Percentiles rank a stretch among this genome's conserved stretches.
Conservation (phyloP, 2,797 vertebrate species). For the Melanotaenia parkinsoni region DNA sequence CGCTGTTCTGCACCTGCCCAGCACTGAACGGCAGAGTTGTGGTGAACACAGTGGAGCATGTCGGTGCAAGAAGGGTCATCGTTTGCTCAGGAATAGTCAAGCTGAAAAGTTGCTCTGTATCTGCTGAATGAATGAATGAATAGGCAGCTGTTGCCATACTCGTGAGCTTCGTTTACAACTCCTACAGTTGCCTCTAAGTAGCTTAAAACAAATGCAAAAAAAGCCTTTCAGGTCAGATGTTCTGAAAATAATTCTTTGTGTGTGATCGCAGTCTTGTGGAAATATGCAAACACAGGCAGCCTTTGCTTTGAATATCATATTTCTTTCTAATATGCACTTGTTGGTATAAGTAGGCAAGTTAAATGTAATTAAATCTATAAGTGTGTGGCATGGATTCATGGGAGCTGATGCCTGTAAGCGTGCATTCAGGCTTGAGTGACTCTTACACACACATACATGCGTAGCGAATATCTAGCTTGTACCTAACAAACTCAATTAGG, state of each 20-base stretch:
- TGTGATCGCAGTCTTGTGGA: not conserved
- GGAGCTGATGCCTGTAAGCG: not conserved
- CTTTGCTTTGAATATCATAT: not conserved
- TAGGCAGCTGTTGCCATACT: not conserved
- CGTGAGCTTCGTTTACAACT: conserved; percentile 1
- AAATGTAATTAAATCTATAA: not conserved
- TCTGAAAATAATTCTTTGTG: not conserved
- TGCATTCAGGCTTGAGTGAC: conserved; percentile 1
- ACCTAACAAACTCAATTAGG: conserved; percentile 35
- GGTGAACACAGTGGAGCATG: too few species aligned
- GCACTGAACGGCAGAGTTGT: not conserved
- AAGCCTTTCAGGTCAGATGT: too few species aligned
- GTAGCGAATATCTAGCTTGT: conserved; percentile 2
- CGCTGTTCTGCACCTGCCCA: not conserved
- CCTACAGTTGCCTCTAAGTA: not conserved
- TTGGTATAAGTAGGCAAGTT: not conserved
- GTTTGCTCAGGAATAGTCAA: conserved; percentile 8
- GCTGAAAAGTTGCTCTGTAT: not conserved
- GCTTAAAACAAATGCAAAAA: not conserved
- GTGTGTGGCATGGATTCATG: not conserved
- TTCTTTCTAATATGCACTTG: not conserved
- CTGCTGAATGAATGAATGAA: not conserved
- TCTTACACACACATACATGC: not conserved
- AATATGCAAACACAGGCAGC: conserved; percentile 3
- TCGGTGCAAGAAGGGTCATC: not conserved